These are phyloP conservation scores for Sander lucioperca DNA, from an alignment of 2,113 vertebrate species.

Conservation along the genomic window DNA sequence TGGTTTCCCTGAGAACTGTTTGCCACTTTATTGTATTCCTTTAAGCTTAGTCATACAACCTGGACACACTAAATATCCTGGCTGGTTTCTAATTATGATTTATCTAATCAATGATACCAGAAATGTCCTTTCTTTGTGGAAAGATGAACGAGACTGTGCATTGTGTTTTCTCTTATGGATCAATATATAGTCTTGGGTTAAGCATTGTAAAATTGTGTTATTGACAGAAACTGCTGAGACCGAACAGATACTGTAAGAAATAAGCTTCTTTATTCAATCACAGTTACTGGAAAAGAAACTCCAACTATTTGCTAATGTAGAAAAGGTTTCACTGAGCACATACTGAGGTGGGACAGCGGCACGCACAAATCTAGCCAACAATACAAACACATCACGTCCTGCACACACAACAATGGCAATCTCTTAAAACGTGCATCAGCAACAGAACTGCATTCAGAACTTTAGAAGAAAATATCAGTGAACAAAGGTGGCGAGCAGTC, in stretches of 20 bases:
- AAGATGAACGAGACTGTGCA: too few relatives aligned
- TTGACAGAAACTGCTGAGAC: background rate
- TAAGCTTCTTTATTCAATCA: constrained; percentile 73
- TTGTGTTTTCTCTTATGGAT: background rate
- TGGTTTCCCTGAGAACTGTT: too few relatives aligned
- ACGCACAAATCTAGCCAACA: constrained; percentile 51
- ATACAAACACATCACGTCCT: constrained; percentile 59
- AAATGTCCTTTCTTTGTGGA: too few relatives aligned
- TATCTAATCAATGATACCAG: too few relatives aligned
- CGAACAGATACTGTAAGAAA: constrained; percentile 52
- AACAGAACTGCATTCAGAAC: constrained; percentile 45
- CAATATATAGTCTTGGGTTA: background rate
- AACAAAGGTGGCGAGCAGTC: background rate
- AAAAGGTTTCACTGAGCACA: constrained; percentile 61
- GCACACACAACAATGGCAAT: constrained; percentile 42
- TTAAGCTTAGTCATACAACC: too few relatives aligned
- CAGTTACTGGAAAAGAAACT: constrained; percentile 59
- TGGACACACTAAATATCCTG: too few relatives aligned
- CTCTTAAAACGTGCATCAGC: constrained; percentile 43
- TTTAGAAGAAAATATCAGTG: background rate
- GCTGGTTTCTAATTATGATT: too few relatives aligned
- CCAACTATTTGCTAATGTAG: constrained; percentile 46
- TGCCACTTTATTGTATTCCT: too few relatives aligned
- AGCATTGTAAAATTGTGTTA: background rate
- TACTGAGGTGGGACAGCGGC: constrained; percentile 23